Evolutionary conservation across 2,797 vertebrate genomes (phyloP).

Genomic region (Hydrophis major): DNA sequence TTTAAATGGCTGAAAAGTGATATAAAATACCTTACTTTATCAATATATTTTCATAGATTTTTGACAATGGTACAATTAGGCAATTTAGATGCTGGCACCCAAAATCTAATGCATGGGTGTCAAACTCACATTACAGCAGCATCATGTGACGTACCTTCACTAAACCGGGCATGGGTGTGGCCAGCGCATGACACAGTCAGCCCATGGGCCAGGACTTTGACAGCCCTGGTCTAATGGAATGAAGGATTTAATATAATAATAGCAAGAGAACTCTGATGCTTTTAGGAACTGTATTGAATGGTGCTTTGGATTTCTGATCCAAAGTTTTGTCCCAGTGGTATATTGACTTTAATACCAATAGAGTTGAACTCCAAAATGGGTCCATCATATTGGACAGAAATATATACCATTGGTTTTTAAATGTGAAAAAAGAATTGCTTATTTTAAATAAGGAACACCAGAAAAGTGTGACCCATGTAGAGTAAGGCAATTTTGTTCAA

Average conservation of each 20-base stretch:
- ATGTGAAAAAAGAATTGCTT: not conserved
- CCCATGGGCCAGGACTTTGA: too few species aligned
- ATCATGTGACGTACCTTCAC: too few species aligned
- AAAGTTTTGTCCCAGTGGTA: not conserved
- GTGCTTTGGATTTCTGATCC: not conserved
- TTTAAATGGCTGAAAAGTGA: not conserved
- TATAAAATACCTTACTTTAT: not conserved
- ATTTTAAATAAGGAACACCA: slow-evolving; percentile 26
- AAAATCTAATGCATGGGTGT: not conserved
- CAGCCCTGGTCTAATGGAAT: not conserved
- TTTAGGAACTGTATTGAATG: too few species aligned
- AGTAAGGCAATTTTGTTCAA: slow-evolving; percentile 15
- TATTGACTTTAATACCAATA: not conserved
- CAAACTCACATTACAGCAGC: too few species aligned
- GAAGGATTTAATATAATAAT: not conserved
- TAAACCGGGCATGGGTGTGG: too few species aligned
- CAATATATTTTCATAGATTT: not conserved
- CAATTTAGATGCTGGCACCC: not conserved
- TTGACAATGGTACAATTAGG: not conserved
- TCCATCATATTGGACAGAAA: not conserved
- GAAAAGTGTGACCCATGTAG: rapidly evolving
- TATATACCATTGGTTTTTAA: not conserved
- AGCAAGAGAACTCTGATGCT: too few species aligned
- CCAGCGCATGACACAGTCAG: too few species aligned
- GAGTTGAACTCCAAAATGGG: not conserved